Base-by-base conservation (phyloP, 2,113 vertebrate species). In the Caloenas nicobarica region DNA sequence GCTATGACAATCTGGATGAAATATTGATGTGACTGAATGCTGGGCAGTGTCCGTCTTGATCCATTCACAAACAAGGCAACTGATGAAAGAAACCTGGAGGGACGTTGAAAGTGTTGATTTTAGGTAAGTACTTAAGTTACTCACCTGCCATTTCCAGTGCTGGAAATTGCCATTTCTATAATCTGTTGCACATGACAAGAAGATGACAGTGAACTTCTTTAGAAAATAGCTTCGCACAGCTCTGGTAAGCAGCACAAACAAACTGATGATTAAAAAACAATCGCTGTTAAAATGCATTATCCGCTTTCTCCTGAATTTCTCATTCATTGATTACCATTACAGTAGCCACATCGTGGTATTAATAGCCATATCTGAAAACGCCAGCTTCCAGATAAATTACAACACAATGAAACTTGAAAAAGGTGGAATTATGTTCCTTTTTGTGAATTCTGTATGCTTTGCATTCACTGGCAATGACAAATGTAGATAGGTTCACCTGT, bases 401-500 rank as follows among this genome's bases (percentile, higher is more conserved):
- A 73, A 79, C 19, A 48, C 28, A 88, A 89, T 72, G 28, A 89
- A 95, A 82, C 54, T 94, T 84, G 5, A 17, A 24, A 95, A 94
- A 86, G 44, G 34, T 84, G 44, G 29, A 54, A 53, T 79, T 60
- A 21, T 46, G 29, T 54, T 92, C 3, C 5, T 93, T 81, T 60
- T 42, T 68, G 79, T 92, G 88, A 93, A 85, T 88, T 95, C 91
- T 94, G 80, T 70, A 64, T 88, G 71, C 69, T 96, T 96, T 96
- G 60, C 87, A 34, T 96, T 89, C 28, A 22, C 38, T 93, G 71
- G 76, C 96, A 95, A 71, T 97, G 93, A 96, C 68, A 95, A 89
- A 97, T 97, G 69, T 81, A 54, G 95, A 81, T 92, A 94, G 93
- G 94, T 91, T 94, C 95, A 97, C 90, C 95, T 98, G 97, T 95